These are phyloP conservation scores for Parazoanthus swiftii DNA, from an alignment of 92 coral and sea anemone species.

Conservation along the genomic window DNA sequence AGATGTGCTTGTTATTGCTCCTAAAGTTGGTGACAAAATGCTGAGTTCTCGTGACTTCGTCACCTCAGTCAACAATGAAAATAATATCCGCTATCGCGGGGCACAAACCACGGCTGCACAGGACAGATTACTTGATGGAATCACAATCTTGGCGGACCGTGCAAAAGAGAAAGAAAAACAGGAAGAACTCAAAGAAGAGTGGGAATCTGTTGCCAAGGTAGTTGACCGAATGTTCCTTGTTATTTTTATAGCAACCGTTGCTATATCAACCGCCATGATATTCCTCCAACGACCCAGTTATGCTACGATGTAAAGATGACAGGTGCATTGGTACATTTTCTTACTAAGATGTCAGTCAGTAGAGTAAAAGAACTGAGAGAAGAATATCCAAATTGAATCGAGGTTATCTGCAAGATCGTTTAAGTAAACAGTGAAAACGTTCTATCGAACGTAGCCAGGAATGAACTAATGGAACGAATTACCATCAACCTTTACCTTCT, in stretches of 20 bases:
- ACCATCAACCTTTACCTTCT: background rate
- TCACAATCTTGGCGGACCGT: slow-evolving; percentile 78
- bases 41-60: slow-evolving; percentile 80
- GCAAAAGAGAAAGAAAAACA: slow-evolving; percentile 86
- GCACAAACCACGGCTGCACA: slow-evolving; percentile 54
- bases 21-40: slow-evolving; percentile 72
- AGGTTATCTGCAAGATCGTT: background rate
- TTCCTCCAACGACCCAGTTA: slow-evolving; percentile 88
- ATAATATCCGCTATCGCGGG: slow-evolving; percentile 71
- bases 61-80: slow-evolving; percentile 72
- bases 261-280: slow-evolving; percentile 86
- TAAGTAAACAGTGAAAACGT: background rate
- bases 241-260: slow-evolving; percentile 86
- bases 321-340: background rate
- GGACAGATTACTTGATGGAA: slow-evolving; percentile 78
- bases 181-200: slow-evolving; percentile 86
- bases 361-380: background rate
- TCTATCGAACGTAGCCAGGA: background rate
- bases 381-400: background rate
- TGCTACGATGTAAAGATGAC: slow-evolving; percentile 66
- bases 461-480: background rate
- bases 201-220: slow-evolving; percentile 98
- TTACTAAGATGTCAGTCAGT: background rate
- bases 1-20: slow-evolving; percentile 83
- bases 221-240: slow-evolving; percentile 87